These are phyloP conservation scores for Acyrthosiphon pisum DNA, from an alignment of 1,140 invertebrate species.

Conservation along the genomic window DNA sequence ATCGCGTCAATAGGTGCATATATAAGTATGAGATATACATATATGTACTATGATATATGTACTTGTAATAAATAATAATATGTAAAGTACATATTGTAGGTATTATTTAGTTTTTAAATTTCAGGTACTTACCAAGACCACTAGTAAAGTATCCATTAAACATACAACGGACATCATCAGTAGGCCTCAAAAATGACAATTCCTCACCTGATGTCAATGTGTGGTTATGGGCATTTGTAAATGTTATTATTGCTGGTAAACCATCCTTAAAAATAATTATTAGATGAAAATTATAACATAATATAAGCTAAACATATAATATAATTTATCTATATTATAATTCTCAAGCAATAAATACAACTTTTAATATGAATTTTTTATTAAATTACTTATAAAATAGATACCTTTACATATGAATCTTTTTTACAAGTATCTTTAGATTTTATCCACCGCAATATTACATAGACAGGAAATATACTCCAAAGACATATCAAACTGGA, in stretches of 20 bases:
- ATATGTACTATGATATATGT: no score
- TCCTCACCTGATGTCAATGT: background rate
- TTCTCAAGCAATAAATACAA: no score
- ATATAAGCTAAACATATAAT: background rate
- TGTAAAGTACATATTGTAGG: no score
- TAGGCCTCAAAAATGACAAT: conserved; percentile 33
- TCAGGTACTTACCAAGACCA: background rate
- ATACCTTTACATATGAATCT: conserved; percentile 39
- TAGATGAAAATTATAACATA: conserved; percentile 10
- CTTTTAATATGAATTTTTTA: no score
- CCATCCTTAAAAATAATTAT: conserved; percentile 26
- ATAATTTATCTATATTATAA: no score
- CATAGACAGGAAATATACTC: no score
- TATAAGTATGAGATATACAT: no score
- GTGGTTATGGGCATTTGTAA: background rate
- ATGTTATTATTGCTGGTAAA: conserved; percentile 27
- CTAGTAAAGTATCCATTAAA: background rate
- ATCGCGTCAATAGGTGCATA: no score
- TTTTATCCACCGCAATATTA: no score
- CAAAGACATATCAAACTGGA: no score
- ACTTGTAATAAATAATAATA: no score
- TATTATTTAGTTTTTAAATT: background rate
- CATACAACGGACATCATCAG: background rate
- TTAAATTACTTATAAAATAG: no score
- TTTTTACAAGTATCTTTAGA: conserved; percentile 42